Evolutionary conservation across 2,888 invertebrate genomes (phyloP), one percentile per base, ranked within the genome.

Genomic region (Lamellibrachia satsuma): DNA sequence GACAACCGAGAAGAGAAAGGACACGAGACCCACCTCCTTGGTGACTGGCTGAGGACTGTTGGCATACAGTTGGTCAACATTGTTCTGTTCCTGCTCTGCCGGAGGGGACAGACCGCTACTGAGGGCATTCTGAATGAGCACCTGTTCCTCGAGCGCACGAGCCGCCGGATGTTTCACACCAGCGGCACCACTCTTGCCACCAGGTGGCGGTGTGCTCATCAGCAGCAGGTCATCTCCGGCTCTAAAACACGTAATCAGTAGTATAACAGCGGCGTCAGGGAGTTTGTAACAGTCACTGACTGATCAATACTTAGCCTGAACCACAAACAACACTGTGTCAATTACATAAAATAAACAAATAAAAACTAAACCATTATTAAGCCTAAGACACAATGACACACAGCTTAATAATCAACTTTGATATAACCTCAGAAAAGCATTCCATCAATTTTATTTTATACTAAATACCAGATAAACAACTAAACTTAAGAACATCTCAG

Each of bases 141-240:
- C 93, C 92, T 95, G 94, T 55, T 95, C 94, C 92, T 95, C 95
- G 90, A 95, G 94, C 9, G 94, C 95, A 90, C 95, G 94, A 52
- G 95, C 94, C 3, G 95, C 95, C 55, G 95, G 95, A 93, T 95
- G 95, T 94, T 94, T 94, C 15, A 11, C 75, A 11, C 75, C 75
- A 4, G 15, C 22, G 15, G 15, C 75, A 92, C 94, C 93, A 52
- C 93, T 92, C 6, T 55, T n/a, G 52, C 90, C 91, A n/a, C 52
- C 90, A 22, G 92, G 91, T 2, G 94, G 94, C 90, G 95, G 95
- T 7, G 95, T 95, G 93, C 93, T 95, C 95, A 95, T 95, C 92
- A 95, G 94, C 94, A 94, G 91, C 91, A 95, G 93, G 93, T 95
- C 95, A 93, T 95, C 94, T 94, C 94, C 93, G 90, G n/a, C 22